Conservation (phyloP, 2,113 vertebrate genomes). For the Equus przewalskii region DNA sequence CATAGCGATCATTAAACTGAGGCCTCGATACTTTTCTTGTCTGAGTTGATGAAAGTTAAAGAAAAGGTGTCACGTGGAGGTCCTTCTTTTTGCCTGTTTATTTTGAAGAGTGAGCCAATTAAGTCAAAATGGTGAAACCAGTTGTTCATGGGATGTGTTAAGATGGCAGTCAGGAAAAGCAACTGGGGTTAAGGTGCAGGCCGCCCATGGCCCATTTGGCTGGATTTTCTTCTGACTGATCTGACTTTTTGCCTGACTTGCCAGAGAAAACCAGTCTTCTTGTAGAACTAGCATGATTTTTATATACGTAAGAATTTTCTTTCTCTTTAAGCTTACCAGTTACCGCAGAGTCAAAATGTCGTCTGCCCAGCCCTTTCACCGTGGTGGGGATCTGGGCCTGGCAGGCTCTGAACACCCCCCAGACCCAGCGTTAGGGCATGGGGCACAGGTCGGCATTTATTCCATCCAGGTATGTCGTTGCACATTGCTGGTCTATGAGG, state of each 20-base stretch:
- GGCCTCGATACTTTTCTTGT: background rate
- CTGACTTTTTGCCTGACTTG: background rate
- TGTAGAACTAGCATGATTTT: background rate
- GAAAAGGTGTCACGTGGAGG: background rate
- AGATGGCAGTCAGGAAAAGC: rapidly evolving
- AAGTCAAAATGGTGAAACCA: background rate
- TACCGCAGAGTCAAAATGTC: rapidly evolving
- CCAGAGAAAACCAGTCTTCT: background rate
- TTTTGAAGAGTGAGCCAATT: background rate
- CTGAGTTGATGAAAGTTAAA: background rate
- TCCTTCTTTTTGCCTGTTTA: background rate
- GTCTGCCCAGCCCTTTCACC: background rate
- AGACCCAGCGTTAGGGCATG: rapidly evolving
- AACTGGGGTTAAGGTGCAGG: rapidly evolving
- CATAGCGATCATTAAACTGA: background rate
- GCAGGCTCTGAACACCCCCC: background rate
- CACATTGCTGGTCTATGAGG: slow-evolving; percentile 63
- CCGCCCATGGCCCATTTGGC: rapidly evolving
- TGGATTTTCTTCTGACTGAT: background rate
- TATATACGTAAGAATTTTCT: background rate
- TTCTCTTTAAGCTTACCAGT: background rate
- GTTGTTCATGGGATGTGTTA: rapidly evolving
- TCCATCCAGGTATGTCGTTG: slow-evolving; percentile 75
- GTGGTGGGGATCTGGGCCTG: rapidly evolving
- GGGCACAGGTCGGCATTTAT: background rate